phyloP scores from a whole-genome alignment of 2,888 invertebrate species.

The Diarsia dahlii region DNA sequence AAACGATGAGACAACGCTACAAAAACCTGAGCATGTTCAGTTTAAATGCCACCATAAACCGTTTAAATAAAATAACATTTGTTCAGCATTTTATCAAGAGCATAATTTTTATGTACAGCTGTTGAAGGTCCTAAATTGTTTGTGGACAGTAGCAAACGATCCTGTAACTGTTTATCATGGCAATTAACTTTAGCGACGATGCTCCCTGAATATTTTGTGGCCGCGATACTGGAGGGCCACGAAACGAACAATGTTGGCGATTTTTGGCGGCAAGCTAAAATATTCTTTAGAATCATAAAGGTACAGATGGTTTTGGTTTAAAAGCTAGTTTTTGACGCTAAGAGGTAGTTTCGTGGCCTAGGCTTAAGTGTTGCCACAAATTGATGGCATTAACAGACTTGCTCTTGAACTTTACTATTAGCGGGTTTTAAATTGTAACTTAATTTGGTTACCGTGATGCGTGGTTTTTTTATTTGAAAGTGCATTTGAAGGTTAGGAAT shows the following conservation, averaged over 20 bases:
- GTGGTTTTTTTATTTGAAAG: background rate
- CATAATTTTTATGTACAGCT: slow-evolving; percentile 54
- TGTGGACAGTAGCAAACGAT: slow-evolving; percentile 70
- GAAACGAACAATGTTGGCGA: background rate
- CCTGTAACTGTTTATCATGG: slow-evolving; percentile 77
- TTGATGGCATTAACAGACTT: slow-evolving; percentile 57
- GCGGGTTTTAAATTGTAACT: slow-evolving; percentile 40
- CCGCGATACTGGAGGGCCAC: slow-evolving; percentile 17
- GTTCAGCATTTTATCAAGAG: slow-evolving; percentile 46
- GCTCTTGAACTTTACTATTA: slow-evolving; percentile 43
- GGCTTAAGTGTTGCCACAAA: slow-evolving; percentile 50
- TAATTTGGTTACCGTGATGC: background rate
- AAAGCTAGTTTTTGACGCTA: background rate
- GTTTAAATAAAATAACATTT: slow-evolving; percentile 27
- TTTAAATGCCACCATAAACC: slow-evolving; percentile 13
- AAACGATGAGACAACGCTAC: too few relatives aligned
- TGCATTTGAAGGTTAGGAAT: background rate
- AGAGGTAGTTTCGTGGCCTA: background rate
- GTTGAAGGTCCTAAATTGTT: slow-evolving; percentile 56
- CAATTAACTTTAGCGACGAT: slow-evolving; percentile 76
- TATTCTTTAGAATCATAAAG: background rate
- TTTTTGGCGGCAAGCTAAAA: slow-evolving; percentile 3
- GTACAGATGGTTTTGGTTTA: background rate
- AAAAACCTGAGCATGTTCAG: background rate
- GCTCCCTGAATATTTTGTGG: slow-evolving; percentile 71